Base-by-base conservation (phyloP, 2,888 invertebrate genomes). In the Agonopterix heracliana region DNA sequence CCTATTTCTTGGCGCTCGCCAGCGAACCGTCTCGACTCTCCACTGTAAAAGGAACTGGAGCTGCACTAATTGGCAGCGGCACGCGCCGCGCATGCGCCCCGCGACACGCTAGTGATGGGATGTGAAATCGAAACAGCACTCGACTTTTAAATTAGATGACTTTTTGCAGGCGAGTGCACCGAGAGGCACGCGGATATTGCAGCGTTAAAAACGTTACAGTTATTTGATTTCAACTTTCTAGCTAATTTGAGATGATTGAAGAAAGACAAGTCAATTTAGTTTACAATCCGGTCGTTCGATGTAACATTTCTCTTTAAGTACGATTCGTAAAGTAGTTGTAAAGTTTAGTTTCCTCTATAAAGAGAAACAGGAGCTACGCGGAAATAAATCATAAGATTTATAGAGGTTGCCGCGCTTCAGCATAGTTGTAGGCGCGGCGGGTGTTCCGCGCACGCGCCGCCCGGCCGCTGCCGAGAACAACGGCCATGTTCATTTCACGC, bases 1-100 rank as follows among this genome's bases (percentile, higher is more conserved):
- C 74, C 77, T 63, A 64, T 61, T 53, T 46, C 58, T 49, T 49
- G 55, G 47, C 59, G 63, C 63, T 62, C 67, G 66, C 63, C 78
- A 79, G 72, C 78, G 78, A 79, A 78, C 79, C 80, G 78, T 75
- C 78, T 70, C 79, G 74, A 71, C 77, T 81, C 81, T 81, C 79
- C 74, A 75, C 80, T 74, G 77, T 76, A 68, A 74, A 75, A 75
- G 77, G 78, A 87, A 88, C 79, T 87, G 81, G 86, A 88, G 86
- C 87, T 81, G 78, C 83, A 86, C 88, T 87, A 88, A 88, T 88
- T 87, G 85, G 84, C 78, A 56, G 61, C 66, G 83, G 86, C 86
- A 86, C 85, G 85, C 86, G 86, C 84, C 81, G 66, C 49, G 44
- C 53, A 50, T 51, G 41, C 41, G 45, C 51, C 12, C 41, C 41